Base-by-base conservation (phyloP, 2,888 invertebrate genomes). In the Mythimna vitellina region DNA sequence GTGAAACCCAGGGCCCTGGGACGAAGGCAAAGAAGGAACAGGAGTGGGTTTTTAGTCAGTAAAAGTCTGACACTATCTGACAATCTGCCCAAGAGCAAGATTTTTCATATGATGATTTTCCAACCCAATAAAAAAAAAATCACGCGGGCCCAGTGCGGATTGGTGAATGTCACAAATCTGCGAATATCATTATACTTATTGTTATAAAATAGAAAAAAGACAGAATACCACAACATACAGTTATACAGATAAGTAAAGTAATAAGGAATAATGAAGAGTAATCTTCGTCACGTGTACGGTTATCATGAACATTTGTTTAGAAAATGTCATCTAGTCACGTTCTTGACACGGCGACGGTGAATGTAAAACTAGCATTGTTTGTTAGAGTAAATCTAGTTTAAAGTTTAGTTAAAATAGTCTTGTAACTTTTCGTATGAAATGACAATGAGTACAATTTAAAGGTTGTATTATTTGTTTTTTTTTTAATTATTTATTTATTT, bases 291-390 rank as follows among this genome's bases (percentile, higher is more conserved):
- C 83, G 74, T 82, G 76, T 63, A 17, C 7, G 9, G n/a, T 35
- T 75, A 72, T 81, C 81, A n/a, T 32, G 53, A 54, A n/a, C 8
- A 42, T 42, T 46, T 60, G 53, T 25, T 68, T 66, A 65, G 61
- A 79, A 69, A 60, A 79, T 74, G 74, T 65, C 58, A 29, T 0
- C 22, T 5, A 32, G 83, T 79, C 83, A 85, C 85, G 85, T 83
- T 68, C 53, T 0, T 6, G 54, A 58, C 58, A 69, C 42, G 57
- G 14, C n/a, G 20, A 64, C 25, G 6, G 10, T 17, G 42, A 56
- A 63, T 69, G 63, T 65, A 73, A 63, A 73, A 53, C 63, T 63
- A 57, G 64, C 53, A 57, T 58, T 67, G 64, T 81, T 68, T 53
- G 25, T 29, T n/a, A n/a, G 2, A 25, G 29, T 35, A 46, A 58